Percentiles rank a stretch among this genome's conserved stretches.
Evolutionary conservation across 2,888 invertebrate species (phyloP).

Genomic region (Bombyx huttoni): DNA sequence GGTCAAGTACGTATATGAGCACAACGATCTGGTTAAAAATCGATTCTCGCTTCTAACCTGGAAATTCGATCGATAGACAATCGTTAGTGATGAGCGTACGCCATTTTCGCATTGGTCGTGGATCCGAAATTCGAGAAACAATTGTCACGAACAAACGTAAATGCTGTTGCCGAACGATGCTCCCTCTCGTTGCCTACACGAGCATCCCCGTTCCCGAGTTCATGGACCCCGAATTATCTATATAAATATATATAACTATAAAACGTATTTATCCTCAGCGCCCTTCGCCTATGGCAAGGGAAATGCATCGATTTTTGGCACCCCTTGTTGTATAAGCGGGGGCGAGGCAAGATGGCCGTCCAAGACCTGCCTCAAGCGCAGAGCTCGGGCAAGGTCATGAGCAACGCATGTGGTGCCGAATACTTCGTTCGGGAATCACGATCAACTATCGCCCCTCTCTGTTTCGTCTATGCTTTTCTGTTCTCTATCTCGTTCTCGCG

Average conservation of each 20-base stretch:
- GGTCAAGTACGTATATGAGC: too few species aligned
- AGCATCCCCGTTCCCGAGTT: not conserved
- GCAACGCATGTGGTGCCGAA: conserved; percentile 43
- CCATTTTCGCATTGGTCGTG: too few species aligned
- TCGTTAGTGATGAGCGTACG: too few species aligned
- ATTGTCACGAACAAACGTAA: too few species aligned
- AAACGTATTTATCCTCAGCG: conserved; percentile 16
- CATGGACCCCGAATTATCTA: not conserved
- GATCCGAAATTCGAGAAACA: too few species aligned
- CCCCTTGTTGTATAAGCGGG: conserved; percentile 38
- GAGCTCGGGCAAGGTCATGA: conserved; percentile 53
- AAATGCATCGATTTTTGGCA: conserved; percentile 66
- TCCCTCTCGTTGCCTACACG: not conserved
- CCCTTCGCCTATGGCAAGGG: conserved; percentile 52
- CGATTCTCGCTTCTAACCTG: too few species aligned
- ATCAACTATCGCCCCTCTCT: conserved; percentile 38
- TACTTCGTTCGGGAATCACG: conserved; percentile 51
- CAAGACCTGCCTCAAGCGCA: conserved; percentile 66
- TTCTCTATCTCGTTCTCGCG: conserved; percentile 28
- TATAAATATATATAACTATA: not conserved
- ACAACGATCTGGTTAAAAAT: too few species aligned
- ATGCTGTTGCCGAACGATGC: too few species aligned
- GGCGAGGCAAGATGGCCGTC: conserved; percentile 56
- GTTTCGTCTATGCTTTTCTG: conserved; percentile 12
- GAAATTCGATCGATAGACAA: too few species aligned